These are phyloP conservation scores for Prolemur simus DNA, from an alignment of 2,113 vertebrate species.

Conservation along the genomic window DNA sequence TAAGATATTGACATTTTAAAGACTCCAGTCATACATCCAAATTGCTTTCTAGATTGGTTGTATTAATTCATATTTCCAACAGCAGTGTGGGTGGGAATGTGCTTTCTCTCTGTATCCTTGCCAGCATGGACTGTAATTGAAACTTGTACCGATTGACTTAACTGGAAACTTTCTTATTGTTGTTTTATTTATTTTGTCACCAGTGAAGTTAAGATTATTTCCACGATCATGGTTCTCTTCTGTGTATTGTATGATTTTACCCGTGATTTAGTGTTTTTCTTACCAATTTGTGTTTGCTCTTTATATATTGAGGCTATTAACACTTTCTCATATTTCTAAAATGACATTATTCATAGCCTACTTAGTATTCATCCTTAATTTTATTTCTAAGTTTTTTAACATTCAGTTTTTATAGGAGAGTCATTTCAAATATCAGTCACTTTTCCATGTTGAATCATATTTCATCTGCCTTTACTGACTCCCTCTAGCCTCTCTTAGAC, in stretches of 20 bases:
- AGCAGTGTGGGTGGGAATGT: not conserved
- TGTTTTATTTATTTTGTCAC: not conserved
- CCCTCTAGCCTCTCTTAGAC: not conserved
- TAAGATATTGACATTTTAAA: not conserved
- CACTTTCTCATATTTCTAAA: not conserved
- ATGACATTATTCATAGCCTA: not conserved
- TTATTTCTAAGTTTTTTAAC: not conserved
- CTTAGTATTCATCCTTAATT: not conserved
- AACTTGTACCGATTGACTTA: not conserved
- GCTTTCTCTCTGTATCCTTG: not conserved
- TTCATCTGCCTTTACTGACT: not conserved
- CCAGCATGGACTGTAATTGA: not conserved
- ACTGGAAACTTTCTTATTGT: not conserved
- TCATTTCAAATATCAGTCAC: not conserved
- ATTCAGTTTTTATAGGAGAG: not conserved
- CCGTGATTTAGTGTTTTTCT: conserved; percentile 10
- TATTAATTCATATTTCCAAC: not conserved
- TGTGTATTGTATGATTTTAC: not conserved
- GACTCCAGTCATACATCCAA: not conserved
- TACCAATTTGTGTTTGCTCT: not conserved
- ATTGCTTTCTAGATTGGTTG: not conserved
- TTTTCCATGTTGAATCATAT: not conserved
- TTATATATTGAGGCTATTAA: not conserved
- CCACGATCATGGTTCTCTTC: not conserved
- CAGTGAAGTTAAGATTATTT: not conserved